A percentile compares a stretch with the other conserved stretches of the same genome.
phyloP scores from a whole-genome alignment of 2,888 invertebrate species.

The Molorchus minor region DNA sequence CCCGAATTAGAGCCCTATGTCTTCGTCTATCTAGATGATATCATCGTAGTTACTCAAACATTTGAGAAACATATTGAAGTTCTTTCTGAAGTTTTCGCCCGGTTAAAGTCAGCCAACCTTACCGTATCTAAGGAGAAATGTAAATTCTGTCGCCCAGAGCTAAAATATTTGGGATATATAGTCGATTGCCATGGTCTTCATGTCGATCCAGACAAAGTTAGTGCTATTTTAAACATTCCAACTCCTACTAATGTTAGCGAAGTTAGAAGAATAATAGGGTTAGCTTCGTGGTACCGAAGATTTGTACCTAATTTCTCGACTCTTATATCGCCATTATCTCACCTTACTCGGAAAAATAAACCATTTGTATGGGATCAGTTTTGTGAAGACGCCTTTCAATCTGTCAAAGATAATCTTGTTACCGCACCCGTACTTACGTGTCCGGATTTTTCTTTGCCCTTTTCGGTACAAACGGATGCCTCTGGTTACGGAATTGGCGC shows the following conservation, averaged over 20 bases:
- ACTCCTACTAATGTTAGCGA: slow-evolving; percentile 21
- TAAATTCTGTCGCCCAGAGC: slow-evolving; percentile 38
- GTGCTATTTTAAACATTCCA: slow-evolving; percentile 32
- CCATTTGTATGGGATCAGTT: neutral
- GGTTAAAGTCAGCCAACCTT: slow-evolving; percentile 29
- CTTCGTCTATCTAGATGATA: neutral
- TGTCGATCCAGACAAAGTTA: slow-evolving; percentile 41
- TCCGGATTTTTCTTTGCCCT: neutral
- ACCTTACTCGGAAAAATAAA: neutral
- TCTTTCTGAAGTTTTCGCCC: slow-evolving; percentile 31
- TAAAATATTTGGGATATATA: slow-evolving; percentile 53
- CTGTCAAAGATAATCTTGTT: neutral
- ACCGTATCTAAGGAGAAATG: slow-evolving; percentile 49
- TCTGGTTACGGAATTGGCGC: slow-evolving; percentile 32
- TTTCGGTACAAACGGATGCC: neutral
- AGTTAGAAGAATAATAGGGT: slow-evolving; percentile 17
- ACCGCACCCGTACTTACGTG: neutral
- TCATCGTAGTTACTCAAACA: neutral
- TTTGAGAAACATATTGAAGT: slow-evolving; percentile 34
- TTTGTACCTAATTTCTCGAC: neutral
- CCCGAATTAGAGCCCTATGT: neutral
- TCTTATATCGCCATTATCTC: neutral
- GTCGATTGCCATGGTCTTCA: slow-evolving; percentile 47
- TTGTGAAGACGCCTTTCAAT: neutral
- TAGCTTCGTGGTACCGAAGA: neutral